Conservation (phyloP, 2,888 invertebrate genomes). For the Chrysotoxum bicinctum region DNA sequence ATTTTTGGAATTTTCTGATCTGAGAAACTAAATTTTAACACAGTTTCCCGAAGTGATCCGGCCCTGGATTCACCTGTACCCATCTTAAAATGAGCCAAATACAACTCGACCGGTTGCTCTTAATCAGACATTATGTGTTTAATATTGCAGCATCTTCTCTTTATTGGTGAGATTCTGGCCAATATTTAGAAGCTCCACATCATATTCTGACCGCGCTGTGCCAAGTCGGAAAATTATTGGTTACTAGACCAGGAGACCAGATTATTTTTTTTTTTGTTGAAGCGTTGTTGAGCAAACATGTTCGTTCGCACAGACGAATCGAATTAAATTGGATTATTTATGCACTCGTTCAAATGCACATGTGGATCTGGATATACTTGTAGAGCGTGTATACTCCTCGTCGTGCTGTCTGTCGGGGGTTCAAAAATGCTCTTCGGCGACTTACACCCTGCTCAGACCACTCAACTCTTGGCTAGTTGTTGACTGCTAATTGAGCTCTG, state of each 20-base stretch:
- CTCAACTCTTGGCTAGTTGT: slow-evolving; percentile 45
- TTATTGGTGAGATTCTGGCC: slow-evolving; percentile 1
- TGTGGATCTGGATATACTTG: slow-evolving; percentile 22
- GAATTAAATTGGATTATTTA: slow-evolving; percentile 70
- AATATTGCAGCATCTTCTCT: slow-evolving; percentile 5
- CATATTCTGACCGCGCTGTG: slow-evolving; percentile 12
- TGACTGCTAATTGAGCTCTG: slow-evolving; percentile 66
- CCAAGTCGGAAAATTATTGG: slow-evolving; percentile 61
- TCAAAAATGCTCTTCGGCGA: not conserved
- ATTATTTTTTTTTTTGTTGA: slow-evolving; percentile 2
- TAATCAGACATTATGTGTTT: slow-evolving; percentile 46
- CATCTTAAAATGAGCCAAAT: not conserved
- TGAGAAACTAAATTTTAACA: no score
- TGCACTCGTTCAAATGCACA: slow-evolving; percentile 50
- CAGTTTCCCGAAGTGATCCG: not conserved
- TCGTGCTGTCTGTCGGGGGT: not conserved
- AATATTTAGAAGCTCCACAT: slow-evolving; percentile 14
- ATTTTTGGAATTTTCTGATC: no score
- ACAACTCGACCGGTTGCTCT: slow-evolving; percentile 29
- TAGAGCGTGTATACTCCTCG: slow-evolving; percentile 19
- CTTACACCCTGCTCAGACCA: slow-evolving; percentile 24
- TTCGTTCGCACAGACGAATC: slow-evolving; percentile 65
- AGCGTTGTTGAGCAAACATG: slow-evolving; percentile 30
- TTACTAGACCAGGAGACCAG: slow-evolving; percentile 64
- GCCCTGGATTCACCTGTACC: slow-evolving; percentile 19